A percentile compares a stretch with the other conserved stretches of the same genome.
Conservation (phyloP, 2,113 vertebrate genomes). For the Henicopernis longicauda region DNA sequence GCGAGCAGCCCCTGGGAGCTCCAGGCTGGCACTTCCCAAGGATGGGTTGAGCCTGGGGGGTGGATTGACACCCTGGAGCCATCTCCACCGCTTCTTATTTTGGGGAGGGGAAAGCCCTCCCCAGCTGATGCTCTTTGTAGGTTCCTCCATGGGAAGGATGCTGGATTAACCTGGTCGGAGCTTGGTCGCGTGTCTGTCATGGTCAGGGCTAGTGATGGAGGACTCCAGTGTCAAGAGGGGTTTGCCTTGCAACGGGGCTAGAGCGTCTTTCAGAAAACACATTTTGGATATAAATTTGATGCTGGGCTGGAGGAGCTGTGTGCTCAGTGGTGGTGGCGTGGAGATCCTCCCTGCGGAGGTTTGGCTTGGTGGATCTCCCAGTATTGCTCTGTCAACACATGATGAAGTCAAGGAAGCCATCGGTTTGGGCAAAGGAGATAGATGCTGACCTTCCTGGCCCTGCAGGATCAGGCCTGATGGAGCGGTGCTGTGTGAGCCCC, state of each 20-base stretch:
- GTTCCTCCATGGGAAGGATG: rapidly evolving
- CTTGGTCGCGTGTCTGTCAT: rapidly evolving
- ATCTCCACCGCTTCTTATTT: neutral
- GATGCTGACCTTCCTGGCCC: neutral
- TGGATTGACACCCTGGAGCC: neutral
- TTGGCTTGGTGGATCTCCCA: neutral
- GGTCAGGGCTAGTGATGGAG: neutral
- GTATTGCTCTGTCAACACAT: rapidly evolving
- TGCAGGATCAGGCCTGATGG: neutral
- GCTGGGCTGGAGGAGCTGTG: neutral
- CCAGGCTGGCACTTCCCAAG: neutral
- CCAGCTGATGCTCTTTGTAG: neutral
- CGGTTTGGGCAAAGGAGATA: neutral
- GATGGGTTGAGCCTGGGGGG: neutral
- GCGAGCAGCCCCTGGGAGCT: neutral
- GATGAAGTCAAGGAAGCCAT: neutral
- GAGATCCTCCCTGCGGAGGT: no score
- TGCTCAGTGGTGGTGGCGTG: rapidly evolving
- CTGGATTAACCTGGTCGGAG: neutral
- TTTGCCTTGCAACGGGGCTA: neutral
- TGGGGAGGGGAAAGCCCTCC: neutral
- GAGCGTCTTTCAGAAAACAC: neutral
- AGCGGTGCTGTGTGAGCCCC: rapidly evolving
- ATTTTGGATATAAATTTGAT: neutral
- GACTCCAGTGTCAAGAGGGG: neutral